These are phyloP conservation scores for Papio anubis DNA, from an alignment of 2,113 vertebrate species.

Conservation along the genomic window DNA sequence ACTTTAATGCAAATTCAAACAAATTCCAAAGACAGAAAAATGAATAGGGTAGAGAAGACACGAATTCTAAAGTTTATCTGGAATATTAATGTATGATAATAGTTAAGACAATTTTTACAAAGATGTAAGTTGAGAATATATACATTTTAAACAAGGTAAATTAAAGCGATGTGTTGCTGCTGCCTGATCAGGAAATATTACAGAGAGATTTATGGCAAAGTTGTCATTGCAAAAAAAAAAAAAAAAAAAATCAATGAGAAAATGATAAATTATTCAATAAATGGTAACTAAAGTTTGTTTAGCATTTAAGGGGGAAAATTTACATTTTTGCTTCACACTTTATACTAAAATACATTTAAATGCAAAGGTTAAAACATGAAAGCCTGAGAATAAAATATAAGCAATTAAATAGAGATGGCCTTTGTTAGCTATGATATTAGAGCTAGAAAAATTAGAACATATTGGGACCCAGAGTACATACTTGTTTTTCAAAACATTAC, in stretches of 20 bases:
- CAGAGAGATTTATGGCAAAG: not conserved
- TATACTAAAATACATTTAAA: not conserved
- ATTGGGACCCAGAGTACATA: not conserved
- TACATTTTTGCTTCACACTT: not conserved
- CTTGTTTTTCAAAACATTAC: not conserved
- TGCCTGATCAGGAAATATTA: not conserved
- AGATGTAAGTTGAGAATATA: not conserved
- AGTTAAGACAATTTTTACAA: not conserved
- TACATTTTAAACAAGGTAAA: not conserved
- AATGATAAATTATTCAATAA: conserved; percentile 4
- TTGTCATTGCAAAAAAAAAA: not conserved
- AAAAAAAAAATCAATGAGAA: not conserved
- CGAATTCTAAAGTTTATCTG: not conserved
- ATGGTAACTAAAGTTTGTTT: not conserved
- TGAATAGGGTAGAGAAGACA: not conserved
- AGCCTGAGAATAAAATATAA: not conserved
- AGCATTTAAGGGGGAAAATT: not conserved
- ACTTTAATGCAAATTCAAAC: conserved; percentile 36
- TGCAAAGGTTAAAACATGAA: conserved; percentile 5
- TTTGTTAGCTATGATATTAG: not conserved
- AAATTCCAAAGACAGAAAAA: not conserved
- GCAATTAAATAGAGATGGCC: not conserved
- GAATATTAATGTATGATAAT: not conserved
- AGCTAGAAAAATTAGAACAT: not conserved
- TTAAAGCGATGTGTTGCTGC: not conserved